These are phyloP conservation scores for Carassius carassius DNA, from an alignment of 2,113 vertebrate genomes.

Conservation along the genomic window DNA sequence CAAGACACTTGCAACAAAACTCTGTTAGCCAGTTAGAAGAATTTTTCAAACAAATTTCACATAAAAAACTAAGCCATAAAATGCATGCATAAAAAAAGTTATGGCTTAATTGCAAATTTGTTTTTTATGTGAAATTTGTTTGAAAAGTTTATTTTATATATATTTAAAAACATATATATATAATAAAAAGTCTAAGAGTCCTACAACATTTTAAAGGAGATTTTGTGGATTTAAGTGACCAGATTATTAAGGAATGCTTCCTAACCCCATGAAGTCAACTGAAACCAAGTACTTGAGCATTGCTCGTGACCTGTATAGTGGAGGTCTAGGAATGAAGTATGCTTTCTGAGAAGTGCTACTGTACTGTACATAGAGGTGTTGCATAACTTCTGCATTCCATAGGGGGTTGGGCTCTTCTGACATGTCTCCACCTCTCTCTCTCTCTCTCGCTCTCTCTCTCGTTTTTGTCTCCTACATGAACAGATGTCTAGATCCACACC, in stretches of 20 bases:
- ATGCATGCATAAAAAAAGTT: not conserved
- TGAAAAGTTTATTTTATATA: no score
- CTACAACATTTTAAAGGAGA: not conserved
- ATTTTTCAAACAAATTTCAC: not conserved
- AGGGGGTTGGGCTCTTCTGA: conserved; percentile 32
- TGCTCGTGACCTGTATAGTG: not conserved
- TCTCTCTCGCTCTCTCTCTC: not conserved
- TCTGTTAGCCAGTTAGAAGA: not conserved
- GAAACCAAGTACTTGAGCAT: not conserved
- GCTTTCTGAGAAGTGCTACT: conserved; percentile 14
- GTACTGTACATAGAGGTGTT: conserved; percentile 25
- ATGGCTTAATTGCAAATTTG: no score
- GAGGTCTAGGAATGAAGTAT: not conserved
- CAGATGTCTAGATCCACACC: not conserved
- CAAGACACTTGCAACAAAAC: not conserved
- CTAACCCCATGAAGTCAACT: not conserved
- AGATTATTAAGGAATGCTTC: not conserved
- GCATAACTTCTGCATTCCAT: conserved; percentile 36
- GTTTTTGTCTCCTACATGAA: not conserved
- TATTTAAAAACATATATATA: no score
- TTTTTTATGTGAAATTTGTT: no score
- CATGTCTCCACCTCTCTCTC: conserved; percentile 6
- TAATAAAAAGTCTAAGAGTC: no score
- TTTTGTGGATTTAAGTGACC: not conserved
- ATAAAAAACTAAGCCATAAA: not conserved